Evolutionary conservation across 2,113 vertebrate genomes (phyloP).

Genomic region (Dissostichus mawsoni): DNA sequence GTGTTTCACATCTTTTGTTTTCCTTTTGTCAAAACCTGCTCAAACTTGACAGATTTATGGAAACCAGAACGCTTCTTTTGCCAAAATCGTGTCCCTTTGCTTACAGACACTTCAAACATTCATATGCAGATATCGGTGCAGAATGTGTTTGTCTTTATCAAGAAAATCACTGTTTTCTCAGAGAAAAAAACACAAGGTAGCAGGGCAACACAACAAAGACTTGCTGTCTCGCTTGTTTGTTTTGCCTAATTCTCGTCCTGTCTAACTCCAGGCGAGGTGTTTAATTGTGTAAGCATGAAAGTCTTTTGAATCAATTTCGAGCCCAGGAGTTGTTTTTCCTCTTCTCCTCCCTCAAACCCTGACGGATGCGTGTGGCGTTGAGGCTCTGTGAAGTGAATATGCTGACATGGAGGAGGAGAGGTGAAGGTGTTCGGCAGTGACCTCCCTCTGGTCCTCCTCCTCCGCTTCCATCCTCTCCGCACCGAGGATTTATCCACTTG

Average conservation of each 20-base stretch:
- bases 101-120: too few species aligned
- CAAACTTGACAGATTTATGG: too few species aligned
- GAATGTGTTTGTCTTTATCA: too few species aligned
- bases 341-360: slow-evolving; percentile 16
- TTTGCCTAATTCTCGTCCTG: slow-evolving; percentile 6
- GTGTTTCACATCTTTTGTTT: too few species aligned
- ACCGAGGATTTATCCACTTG: slow-evolving; percentile 25
- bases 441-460: slow-evolving; percentile 2
- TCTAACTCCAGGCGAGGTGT: slow-evolving; percentile 5
- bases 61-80: too few species aligned
- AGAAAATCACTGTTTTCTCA: too few species aligned
- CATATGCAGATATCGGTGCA: too few species aligned
- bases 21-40: too few species aligned
- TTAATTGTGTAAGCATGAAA: slow-evolving; percentile 25
- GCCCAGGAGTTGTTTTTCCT: slow-evolving; percentile 2
- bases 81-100: too few species aligned
- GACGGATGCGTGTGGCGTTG: slow-evolving; percentile 14
- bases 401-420: background rate
- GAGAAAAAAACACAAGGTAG: too few species aligned
- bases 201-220: background rate
- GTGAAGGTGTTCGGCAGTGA: slow-evolving; percentile 20
- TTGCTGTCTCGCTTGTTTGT: slow-evolving; percentile 10
- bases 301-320: slow-evolving; percentile 29
- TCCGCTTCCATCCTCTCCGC: background rate
- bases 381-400: slow-evolving; percentile 1